Conservation (phyloP, 2,797 vertebrate species). For the Ctenochaetus hawaiiensis region DNA sequence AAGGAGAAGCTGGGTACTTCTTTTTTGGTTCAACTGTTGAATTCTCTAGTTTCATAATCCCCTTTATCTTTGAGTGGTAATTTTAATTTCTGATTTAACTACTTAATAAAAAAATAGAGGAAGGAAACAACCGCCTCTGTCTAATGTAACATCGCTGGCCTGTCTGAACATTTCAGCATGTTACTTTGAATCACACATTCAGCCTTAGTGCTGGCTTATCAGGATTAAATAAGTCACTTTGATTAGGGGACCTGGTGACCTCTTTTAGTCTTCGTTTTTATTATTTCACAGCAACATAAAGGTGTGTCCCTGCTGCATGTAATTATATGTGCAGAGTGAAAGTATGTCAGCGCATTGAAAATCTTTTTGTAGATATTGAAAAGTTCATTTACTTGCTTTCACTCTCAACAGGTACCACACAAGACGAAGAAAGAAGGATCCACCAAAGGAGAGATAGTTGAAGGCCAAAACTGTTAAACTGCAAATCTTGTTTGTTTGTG, state of each 20-base stretch:
- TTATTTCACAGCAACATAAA: background rate
- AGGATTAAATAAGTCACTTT: background rate
- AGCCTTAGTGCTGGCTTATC: background rate
- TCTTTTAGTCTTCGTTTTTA: background rate
- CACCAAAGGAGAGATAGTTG: slow-evolving; percentile 90
- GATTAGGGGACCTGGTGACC: background rate
- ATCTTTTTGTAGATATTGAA: background rate
- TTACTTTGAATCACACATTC: background rate
- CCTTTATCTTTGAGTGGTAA: background rate
- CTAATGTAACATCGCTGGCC: background rate
- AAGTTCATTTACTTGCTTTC: slow-evolving; percentile 28
- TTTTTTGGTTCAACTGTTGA: background rate
- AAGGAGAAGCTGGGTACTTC: background rate
- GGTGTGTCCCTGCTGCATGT: background rate
- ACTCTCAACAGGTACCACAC: slow-evolving; percentile 86
- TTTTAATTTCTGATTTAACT: background rate
- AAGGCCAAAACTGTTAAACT: slow-evolving; percentile 9
- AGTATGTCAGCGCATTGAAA: background rate
- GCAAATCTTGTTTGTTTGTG: slow-evolving; percentile 34
- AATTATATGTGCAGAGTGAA: background rate
- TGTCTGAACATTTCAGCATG: background rate
- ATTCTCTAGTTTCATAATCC: background rate
- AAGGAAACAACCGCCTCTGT: background rate
- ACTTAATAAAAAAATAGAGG: background rate
- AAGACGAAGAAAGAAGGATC: slow-evolving; percentile 89